Conservation (phyloP, 2,888 invertebrate genomes). For the Chaetogeoica ovagalla region DNA sequence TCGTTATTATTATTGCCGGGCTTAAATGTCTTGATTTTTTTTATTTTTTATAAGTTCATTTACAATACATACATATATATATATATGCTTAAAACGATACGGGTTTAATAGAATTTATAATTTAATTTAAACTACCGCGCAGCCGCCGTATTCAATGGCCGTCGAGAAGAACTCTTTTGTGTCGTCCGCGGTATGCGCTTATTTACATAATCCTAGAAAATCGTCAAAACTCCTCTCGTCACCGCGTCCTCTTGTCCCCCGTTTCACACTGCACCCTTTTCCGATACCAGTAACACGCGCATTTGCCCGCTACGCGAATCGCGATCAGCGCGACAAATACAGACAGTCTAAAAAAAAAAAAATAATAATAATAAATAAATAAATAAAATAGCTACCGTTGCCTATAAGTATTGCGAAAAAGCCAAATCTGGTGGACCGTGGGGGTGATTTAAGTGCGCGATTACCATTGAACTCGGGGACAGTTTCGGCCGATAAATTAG, state of each 20-base stretch:
- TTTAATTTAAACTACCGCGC: constrained; percentile 38
- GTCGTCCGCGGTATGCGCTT: neutral
- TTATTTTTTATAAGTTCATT: constrained; percentile 14
- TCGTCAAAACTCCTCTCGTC: neutral
- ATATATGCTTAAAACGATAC: constrained; percentile 23
- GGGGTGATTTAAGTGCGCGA: constrained; percentile 18
- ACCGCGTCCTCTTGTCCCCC: neutral
- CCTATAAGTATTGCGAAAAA: neutral
- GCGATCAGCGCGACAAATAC: neutral
- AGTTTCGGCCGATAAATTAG: constrained; percentile 34
- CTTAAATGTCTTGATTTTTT: constrained; percentile 34
- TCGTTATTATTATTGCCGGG: neutral
- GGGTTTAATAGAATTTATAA: constrained; percentile 39
- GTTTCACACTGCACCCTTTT: constrained; percentile 13
- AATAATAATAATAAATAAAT: too few species aligned
- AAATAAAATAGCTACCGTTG: neutral
- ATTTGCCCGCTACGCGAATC: too few species aligned
- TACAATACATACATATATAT: neutral
- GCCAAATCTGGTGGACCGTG: neutral
- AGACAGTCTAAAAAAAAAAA: neutral
- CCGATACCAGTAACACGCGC: too few species aligned
- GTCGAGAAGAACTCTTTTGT: neutral
- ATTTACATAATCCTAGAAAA: constrained; percentile 43
- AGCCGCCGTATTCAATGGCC: neutral
- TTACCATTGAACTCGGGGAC: neutral